Percentiles rank a stretch among this genome's conserved stretches.
These are phyloP conservation scores for Styela plicata DNA, from an alignment of 23 tunicate species.

Conservation along the genomic window DNA sequence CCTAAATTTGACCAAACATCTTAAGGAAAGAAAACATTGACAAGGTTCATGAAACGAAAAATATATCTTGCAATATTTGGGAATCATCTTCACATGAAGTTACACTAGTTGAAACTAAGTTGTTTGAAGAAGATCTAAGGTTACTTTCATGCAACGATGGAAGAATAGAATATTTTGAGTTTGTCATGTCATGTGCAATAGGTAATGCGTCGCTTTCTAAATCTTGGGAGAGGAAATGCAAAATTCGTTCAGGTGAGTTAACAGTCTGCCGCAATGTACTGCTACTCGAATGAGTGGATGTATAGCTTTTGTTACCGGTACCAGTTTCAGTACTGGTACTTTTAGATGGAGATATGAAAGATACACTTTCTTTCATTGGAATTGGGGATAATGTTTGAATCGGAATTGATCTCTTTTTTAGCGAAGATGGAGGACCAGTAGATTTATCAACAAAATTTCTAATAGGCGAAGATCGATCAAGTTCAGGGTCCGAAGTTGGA, in stretches of 20 bases:
- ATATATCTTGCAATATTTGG: constrained; percentile 32
- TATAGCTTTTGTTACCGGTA: not conserved
- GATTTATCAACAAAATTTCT: not conserved
- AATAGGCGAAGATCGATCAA: not conserved
- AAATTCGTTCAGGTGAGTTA: not conserved
- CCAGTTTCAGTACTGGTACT: not conserved
- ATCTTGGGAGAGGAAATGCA: not conserved
- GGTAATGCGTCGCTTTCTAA: not conserved
- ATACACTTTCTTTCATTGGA: not conserved
- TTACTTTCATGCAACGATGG: not conserved
- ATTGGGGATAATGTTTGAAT: not conserved
- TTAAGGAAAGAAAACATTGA: too few relatives aligned
- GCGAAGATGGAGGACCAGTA: not conserved
- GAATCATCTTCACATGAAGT: constrained; percentile 8
- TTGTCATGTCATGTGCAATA: not conserved
- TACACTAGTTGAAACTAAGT: not conserved
- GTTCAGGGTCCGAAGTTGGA: not conserved
- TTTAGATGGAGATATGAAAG: not conserved
- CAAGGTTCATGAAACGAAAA: not conserved
- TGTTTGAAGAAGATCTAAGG: not conserved
- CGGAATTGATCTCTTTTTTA: not conserved
- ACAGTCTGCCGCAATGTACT: not conserved
- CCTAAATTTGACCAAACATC: too few relatives aligned
- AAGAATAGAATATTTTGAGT: not conserved
- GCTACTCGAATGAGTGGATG: not conserved